Evolutionary conservation across 2,113 vertebrate genomes (phyloP).

Genomic region (Anoplopoma fimbria): DNA sequence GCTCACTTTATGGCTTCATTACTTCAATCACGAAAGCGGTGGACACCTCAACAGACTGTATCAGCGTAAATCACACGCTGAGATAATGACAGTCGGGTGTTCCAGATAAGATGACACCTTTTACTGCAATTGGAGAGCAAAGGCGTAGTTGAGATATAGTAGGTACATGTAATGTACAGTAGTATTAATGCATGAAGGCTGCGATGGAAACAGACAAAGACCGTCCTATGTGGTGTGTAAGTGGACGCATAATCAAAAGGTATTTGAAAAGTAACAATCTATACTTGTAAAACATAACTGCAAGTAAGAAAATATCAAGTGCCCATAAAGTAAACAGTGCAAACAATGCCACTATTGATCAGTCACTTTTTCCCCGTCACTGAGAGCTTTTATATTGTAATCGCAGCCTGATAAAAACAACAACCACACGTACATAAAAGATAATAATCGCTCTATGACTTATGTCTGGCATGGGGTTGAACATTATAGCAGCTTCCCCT

Average conservation of each 20-base stretch:
- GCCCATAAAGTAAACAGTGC: conserved; percentile 39
- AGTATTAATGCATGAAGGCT: neutral
- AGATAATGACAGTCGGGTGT: conserved; percentile 83
- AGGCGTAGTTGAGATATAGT: conserved; percentile 1
- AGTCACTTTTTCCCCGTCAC: conserved; percentile 18
- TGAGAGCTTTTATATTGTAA: conserved; percentile 57
- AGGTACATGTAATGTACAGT: conserved; percentile 5
- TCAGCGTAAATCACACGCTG: conserved; percentile 93
- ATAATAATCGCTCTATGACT: conserved; percentile 73
- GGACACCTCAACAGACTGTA: conserved; percentile 91
- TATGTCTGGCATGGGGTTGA: conserved; percentile 60
- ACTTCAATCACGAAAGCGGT: conserved; percentile 95
- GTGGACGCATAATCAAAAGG: conserved; percentile 33
- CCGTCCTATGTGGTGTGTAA: conserved; percentile 3
- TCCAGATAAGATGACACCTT: conserved; percentile 43
- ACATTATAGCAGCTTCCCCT: conserved; percentile 69
- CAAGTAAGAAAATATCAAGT: conserved; percentile 53
- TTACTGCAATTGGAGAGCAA: conserved; percentile 56
- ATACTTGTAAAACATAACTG: conserved; percentile 55
- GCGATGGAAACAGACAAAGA: neutral
- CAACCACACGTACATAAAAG: conserved; percentile 65
- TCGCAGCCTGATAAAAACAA: conserved; percentile 66
- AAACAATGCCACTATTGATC: conserved; percentile 53
- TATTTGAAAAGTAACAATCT: conserved; percentile 37
- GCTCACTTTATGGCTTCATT: conserved; percentile 97